Evolutionary conservation across 2,888 invertebrate species (phyloP), one percentile per base, ranked within the genome.

Genomic region (Cerceris ruficornis): DNA sequence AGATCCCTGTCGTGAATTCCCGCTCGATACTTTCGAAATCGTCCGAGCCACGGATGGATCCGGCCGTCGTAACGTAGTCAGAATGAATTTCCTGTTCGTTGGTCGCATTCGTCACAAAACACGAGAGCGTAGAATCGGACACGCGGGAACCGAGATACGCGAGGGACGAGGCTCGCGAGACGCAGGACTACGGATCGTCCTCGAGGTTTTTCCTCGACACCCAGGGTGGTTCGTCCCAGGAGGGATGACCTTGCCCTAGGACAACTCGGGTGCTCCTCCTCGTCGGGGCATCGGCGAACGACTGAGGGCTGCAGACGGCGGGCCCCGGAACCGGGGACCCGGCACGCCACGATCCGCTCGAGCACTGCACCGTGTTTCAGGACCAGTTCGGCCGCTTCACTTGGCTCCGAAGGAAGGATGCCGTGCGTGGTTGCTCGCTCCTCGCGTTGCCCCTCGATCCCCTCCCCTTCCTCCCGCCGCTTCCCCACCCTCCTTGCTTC

Each of bases 241-340:
- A 60, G 64, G 64, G 68, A 71, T 69, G 76, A 69, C 69, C 81
- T 82, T 85, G 77, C 73, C 77, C 80, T 80, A 82, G 75, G 79
- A 80, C 78, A 81, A 82, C 72, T 74, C 71, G 78, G 4, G 77
- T 82, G 88, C 84, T 88, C 90, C 86, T 87, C 85, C 89, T 88
- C 88, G 87, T 86, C 88, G 89, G 88, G 88, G 89, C 89, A 88
- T 87, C 91, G 88, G 89, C 90, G 90, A 88, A 86, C 90, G 90
- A 92, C 91, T 91, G 91, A 90, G 89, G 89, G 87, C 87, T 85
- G 88, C 87, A 85, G 84, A 85, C 85, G 83, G 77, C 87, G 86
- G 85, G 86, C 87, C 83, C 83, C 86, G 85, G 87, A 86, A 85
- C 85, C 83, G 80, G 86, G 81, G 83, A 82, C 87, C 86, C 87